Evolutionary conservation across 2,113 vertebrate species (phyloP).

Genomic region (Pantherophis guttatus): DNA sequence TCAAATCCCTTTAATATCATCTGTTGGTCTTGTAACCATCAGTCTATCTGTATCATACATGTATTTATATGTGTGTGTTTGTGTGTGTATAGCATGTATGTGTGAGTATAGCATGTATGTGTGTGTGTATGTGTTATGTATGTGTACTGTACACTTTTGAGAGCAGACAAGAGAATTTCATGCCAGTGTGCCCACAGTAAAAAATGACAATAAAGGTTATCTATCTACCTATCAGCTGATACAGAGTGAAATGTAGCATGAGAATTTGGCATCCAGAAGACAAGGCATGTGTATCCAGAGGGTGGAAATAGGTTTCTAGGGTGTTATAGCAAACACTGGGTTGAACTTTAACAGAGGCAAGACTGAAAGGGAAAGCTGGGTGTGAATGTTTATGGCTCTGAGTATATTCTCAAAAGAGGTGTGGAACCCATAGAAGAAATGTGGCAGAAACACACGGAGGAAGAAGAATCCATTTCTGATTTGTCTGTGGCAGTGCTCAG

Average conservation of each 20-base stretch:
- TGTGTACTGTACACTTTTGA: too few species aligned
- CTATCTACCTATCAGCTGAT: neutral
- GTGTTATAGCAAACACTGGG: neutral
- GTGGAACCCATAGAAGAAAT: neutral
- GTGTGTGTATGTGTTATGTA: too few species aligned
- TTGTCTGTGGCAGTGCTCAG: neutral
- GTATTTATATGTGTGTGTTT: too few species aligned
- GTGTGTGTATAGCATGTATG: too few species aligned
- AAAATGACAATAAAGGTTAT: too few species aligned
- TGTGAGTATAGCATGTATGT: too few species aligned
- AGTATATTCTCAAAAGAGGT: neutral
- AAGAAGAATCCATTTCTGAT: neutral
- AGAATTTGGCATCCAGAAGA: neutral
- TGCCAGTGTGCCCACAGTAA: too few species aligned
- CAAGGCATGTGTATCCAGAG: neutral
- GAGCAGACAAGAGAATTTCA: too few species aligned
- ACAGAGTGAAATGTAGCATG: neutral
- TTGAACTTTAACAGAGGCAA: slow-evolving; percentile 10
- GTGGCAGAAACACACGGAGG: neutral
- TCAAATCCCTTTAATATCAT: neutral
- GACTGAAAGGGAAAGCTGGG: slow-evolving; percentile 8
- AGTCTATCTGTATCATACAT: neutral
- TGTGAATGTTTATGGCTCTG: neutral
- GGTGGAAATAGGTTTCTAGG: neutral
- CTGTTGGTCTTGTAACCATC: neutral